phyloP scores from a whole-genome alignment of 2,888 invertebrate species.

The Drosophila vallismaia region DNA sequence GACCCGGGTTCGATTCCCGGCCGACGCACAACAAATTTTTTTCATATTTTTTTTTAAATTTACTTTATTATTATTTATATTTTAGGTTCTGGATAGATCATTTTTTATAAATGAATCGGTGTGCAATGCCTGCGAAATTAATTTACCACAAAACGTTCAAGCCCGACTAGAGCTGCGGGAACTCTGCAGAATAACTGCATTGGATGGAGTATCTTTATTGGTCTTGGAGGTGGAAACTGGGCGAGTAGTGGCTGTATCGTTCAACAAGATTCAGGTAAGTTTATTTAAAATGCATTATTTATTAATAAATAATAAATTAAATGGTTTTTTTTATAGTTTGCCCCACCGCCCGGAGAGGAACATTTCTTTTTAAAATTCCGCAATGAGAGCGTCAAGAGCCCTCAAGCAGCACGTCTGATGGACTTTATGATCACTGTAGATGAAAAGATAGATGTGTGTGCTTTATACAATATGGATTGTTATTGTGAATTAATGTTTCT shows the following conservation, averaged over 20 bases:
- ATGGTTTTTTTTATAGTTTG: constrained; percentile 41
- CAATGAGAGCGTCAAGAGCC: constrained; percentile 85
- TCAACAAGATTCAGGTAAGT: constrained; percentile 89
- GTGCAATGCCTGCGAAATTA: constrained; percentile 86
- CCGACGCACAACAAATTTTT: constrained; percentile 80
- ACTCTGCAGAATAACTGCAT: constrained; percentile 86
- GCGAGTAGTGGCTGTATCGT: constrained; percentile 86
- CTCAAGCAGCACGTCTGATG: constrained; percentile 86
- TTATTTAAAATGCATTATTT: too few relatives aligned
- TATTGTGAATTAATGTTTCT: constrained; percentile 89
- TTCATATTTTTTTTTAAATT: constrained; percentile 32
- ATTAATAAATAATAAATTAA: too few relatives aligned
- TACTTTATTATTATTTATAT: constrained; percentile 8
- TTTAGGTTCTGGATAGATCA: constrained; percentile 77
- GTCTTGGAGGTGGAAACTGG: constrained; percentile 86
- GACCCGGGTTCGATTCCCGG: constrained; percentile 85
- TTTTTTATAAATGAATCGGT: constrained; percentile 88
- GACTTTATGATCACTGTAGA: constrained; percentile 88
- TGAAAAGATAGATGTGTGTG: constrained; percentile 86
- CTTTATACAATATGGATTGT: constrained; percentile 86
- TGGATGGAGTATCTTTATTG: constrained; percentile 88
- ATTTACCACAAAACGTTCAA: constrained; percentile 85
- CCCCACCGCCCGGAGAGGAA: constrained; percentile 70
- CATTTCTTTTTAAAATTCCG: constrained; percentile 80
- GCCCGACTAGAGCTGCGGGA: constrained; percentile 86